A percentile compares a stretch with the other conserved stretches of the same genome.
Conservation (phyloP, 2,797 vertebrate species). For the Garrulus glandarius region DNA sequence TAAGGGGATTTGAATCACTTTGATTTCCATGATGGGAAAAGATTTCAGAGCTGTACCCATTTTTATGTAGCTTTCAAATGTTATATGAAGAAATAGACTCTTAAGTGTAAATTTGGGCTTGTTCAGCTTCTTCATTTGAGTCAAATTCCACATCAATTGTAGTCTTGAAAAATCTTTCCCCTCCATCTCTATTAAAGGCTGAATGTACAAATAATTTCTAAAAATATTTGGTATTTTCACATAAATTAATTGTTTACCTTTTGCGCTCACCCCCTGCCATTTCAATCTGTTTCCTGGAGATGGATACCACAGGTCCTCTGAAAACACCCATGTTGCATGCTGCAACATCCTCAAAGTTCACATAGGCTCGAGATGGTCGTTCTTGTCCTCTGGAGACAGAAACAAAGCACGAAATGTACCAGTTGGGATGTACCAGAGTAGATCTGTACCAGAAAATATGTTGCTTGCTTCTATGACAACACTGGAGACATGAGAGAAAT, state of each 20-base stretch:
- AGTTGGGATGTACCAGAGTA: constrained; percentile 11
- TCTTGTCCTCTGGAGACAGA: constrained; percentile 1
- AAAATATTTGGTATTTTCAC: neutral
- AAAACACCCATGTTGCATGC: neutral
- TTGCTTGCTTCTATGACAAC: constrained; percentile 70
- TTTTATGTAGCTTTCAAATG: neutral
- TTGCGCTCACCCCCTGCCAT: neutral
- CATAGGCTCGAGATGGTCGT: neutral
- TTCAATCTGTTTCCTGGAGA: neutral
- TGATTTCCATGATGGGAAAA: neutral
- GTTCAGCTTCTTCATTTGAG: neutral
- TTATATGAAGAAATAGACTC: neutral
- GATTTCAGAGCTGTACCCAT: neutral
- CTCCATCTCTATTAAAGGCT: neutral
- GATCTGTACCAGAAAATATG: constrained; percentile 3
- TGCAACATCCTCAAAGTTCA: neutral
- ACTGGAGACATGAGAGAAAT: constrained; percentile 43
- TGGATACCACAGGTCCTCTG: neutral
- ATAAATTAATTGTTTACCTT: neutral
- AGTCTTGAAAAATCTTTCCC: neutral
- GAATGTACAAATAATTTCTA: neutral
- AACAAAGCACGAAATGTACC: constrained; percentile 30
- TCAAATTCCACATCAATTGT: neutral
- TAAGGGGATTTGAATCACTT: neutral
- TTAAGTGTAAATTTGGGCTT: neutral